These are phyloP conservation scores for Chrysomela aeneicollis DNA, from an alignment of 2,888 invertebrate species.

Conservation along the genomic window DNA sequence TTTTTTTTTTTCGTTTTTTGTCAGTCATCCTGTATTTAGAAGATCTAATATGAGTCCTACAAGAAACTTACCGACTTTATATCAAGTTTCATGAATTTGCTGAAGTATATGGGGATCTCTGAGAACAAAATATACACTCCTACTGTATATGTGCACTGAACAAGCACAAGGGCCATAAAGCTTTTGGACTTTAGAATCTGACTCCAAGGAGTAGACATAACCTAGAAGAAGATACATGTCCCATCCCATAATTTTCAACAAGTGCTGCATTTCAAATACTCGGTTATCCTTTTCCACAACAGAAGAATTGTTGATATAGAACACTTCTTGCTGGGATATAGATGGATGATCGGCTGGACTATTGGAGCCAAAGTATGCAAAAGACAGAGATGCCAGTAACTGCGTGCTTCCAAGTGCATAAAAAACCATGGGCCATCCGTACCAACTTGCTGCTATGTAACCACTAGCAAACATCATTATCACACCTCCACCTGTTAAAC, in stretches of 20 bases:
- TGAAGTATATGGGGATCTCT: constrained; percentile 11
- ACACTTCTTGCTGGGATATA: constrained; percentile 71
- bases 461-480: constrained; percentile 79
- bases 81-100: constrained; percentile 4
- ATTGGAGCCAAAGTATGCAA: constrained; percentile 71
- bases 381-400: constrained; percentile 68
- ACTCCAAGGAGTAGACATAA: constrained; percentile 2
- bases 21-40: no score
- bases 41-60: no score
- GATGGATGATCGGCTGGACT: constrained; percentile 69
- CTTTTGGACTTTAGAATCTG: not conserved
- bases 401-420: constrained; percentile 65
- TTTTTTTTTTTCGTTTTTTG: no score
- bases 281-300: no score
- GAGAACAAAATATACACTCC: not conserved
- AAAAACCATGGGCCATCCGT: constrained; percentile 84
- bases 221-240: not conserved
- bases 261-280: no score
- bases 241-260: no score
- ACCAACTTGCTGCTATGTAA: constrained; percentile 70
- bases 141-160: not conserved
- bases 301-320: constrained; percentile 68
- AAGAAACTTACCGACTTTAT: constrained; percentile 13
- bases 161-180: not conserved
- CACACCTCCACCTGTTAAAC: constrained; percentile 75